Evolutionary conservation across 2,113 vertebrate genomes (phyloP).

Genomic region (Oceanodroma tethys): DNA sequence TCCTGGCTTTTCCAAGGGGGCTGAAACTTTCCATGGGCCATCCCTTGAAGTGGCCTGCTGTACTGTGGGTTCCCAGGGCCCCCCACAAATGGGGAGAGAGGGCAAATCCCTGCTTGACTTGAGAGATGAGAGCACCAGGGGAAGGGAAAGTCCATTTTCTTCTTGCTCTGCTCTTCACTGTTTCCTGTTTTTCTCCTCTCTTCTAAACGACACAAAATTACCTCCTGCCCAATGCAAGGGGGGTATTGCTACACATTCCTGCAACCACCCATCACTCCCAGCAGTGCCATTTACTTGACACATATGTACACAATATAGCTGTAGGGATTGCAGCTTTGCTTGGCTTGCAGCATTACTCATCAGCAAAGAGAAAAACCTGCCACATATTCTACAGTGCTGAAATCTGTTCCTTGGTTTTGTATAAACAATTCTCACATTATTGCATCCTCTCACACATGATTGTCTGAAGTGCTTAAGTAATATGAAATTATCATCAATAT

Average conservation of each 20-base stretch:
- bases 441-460: conserved; percentile 47
- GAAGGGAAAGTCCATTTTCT: neutral
- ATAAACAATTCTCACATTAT: conserved; percentile 63
- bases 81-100: neutral
- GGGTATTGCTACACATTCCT: neutral
- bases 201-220: conserved; percentile 13
- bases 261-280: neutral
- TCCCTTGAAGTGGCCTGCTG: neutral
- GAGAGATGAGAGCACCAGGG: neutral
- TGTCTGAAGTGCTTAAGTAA: conserved; percentile 60
- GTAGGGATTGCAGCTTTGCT: conserved; percentile 47
- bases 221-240: neutral
- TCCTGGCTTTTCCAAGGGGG: neutral
- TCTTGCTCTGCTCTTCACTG: neutral
- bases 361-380: conserved; percentile 2
- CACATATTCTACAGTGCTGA: conserved; percentile 27
- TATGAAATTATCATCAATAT: conserved; percentile 47
- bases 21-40: neutral
- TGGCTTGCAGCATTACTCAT: conserved; percentile 39
- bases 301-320: neutral
- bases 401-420: conserved; percentile 38
- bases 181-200: neutral
- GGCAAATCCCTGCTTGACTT: neutral
- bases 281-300: conserved; percentile 34
- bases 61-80: neutral